Conservation (phyloP, 2,113 vertebrate species). For the Caloenas nicobarica region DNA sequence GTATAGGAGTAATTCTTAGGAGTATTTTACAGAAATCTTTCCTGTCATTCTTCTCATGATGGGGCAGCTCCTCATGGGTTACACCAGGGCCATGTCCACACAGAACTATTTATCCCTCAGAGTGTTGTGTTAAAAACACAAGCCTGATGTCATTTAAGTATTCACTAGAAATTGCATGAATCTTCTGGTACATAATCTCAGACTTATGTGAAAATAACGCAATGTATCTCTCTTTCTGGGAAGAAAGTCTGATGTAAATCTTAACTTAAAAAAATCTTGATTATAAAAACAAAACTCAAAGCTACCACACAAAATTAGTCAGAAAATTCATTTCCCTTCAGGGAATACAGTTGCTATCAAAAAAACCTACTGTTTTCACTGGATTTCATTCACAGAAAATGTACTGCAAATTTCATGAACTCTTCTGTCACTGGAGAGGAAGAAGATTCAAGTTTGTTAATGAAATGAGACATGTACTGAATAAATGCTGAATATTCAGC, state of each 20-base stretch:
- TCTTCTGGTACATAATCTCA: background rate
- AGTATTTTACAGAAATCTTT: background rate
- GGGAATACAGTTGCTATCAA: background rate
- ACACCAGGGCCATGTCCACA: background rate
- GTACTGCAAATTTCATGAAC: background rate
- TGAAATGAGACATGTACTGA: background rate
- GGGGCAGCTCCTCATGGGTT: background rate
- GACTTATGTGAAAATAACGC: background rate
- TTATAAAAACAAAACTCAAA: background rate
- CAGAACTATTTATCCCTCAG: background rate
- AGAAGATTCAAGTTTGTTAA: slow-evolving; percentile 3
- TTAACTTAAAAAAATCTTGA: background rate
- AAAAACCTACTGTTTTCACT: background rate
- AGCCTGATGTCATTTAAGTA: background rate
- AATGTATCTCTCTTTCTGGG: background rate
- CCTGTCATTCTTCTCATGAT: background rate
- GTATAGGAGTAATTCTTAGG: background rate
- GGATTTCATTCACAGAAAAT: slow-evolving; percentile 12
- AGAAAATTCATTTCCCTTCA: background rate
- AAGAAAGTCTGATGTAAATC: background rate
- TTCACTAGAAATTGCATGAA: background rate
- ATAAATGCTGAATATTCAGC: slow-evolving; percentile 36
- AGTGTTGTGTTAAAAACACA: background rate
- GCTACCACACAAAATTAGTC: background rate
- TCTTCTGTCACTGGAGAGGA: background rate